Evolutionary conservation across 2,888 invertebrate genomes (phyloP).

Genomic region (Lamproptera curius): DNA sequence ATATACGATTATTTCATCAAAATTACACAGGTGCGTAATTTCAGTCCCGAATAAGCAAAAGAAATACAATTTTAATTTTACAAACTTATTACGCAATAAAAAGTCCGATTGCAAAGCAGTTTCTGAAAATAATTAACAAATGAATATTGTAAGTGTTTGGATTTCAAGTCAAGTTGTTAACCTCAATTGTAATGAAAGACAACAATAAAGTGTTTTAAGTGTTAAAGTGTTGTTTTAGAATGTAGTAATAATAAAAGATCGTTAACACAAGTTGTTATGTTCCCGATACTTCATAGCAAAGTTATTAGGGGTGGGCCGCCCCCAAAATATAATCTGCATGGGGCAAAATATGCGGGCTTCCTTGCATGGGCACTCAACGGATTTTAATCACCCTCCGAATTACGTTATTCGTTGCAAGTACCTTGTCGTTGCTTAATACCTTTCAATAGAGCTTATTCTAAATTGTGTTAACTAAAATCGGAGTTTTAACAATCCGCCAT

Average conservation of each 20-base stretch:
- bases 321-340: constrained; percentile 46
- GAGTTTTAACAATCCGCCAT: constrained; percentile 54
- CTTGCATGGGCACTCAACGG: constrained; percentile 37
- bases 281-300: constrained; percentile 36
- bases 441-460: constrained; percentile 24
- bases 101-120: no score
- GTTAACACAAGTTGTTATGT: constrained; percentile 40
- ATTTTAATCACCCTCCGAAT: constrained; percentile 35
- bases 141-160: no score
- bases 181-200: no score
- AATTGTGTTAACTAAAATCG: not conserved
- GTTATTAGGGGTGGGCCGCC: constrained; percentile 47
- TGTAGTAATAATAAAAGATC: constrained; percentile 21
- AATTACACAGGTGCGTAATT: no score
- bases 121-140: no score
- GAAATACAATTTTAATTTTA: no score
- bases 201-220: not conserved
- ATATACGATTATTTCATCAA: no score
- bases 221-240: constrained; percentile 12
- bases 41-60: no score
- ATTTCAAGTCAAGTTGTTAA: no score
- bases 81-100: no score
- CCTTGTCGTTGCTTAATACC: constrained; percentile 28
- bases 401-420: constrained; percentile 25
- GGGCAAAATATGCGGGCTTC: constrained; percentile 64